These are phyloP conservation scores for Bradypodion pumilum DNA, from an alignment of 2,797 vertebrate genomes.

Conservation along the genomic window DNA sequence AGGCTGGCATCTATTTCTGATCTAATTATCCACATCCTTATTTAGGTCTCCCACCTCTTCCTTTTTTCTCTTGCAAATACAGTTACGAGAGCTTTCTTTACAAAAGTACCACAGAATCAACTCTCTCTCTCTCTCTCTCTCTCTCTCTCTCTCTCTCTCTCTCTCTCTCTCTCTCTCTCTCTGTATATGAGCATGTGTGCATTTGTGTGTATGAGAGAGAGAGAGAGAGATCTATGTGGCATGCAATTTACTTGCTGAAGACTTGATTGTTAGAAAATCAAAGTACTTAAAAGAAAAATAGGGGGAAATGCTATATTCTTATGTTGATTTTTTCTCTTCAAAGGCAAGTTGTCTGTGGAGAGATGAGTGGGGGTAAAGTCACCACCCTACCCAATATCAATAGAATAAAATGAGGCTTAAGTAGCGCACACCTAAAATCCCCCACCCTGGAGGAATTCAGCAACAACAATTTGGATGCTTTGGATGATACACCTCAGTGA, in stretches of 20 bases:
- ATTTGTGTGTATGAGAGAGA: too few species aligned
- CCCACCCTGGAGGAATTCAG: background rate
- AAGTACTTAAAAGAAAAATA: slow-evolving; percentile 27
- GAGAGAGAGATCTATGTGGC: slow-evolving; percentile 51
- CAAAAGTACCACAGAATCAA: slow-evolving; percentile 57
- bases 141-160: too few species aligned
- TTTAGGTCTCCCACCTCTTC: slow-evolving; percentile 57
- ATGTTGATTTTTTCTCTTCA: background rate
- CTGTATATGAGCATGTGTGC: background rate
- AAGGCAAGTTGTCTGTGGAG: background rate
- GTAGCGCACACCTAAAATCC: background rate
- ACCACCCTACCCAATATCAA: background rate
- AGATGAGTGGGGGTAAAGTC: background rate
- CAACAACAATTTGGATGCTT: too few species aligned
- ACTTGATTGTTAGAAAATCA: slow-evolving; percentile 67
- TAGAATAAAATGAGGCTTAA: background rate
- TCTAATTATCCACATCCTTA: slow-evolving; percentile 84
- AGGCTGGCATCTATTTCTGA: slow-evolving; percentile 82
- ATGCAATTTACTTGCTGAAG: slow-evolving; percentile 67
- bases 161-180: too few species aligned
- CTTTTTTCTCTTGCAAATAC: slow-evolving; percentile 57
- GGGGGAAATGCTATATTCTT: background rate
- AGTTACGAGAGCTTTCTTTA: slow-evolving; percentile 68
- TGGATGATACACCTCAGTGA: background rate
- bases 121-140: too few species aligned